Base-by-base conservation (phyloP, 2,113 vertebrate genomes). In the Speoplatyrhinus poulsoni region DNA sequence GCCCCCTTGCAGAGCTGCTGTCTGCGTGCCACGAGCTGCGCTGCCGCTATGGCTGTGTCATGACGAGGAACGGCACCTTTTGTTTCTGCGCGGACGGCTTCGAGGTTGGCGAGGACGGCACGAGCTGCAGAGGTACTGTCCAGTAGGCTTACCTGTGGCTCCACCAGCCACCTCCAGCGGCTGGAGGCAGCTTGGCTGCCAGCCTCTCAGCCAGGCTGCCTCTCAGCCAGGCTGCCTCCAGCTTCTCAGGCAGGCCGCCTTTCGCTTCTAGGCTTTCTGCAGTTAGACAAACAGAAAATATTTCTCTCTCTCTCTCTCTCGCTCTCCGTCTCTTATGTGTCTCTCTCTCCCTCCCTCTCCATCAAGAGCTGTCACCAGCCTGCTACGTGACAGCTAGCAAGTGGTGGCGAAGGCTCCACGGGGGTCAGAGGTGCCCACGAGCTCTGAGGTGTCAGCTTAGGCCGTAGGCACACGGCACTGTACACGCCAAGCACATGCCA, bases 51-150 rank as follows among this genome's bases (percentile, higher is more conserved):
- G 96, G 90, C 79, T 99, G 98, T 86, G 93, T 95, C 81, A 88
- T 98, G 79, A 87, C 92, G 68, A 95, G 95, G 88, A 97, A 97
- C 3, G 91, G 91, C 81, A 95, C 94, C 36, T 89, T 90, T 87
- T 99, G 98, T 73, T 99, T 95, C 88, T 99, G 98, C 16, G 78
- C 92, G 2, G 93, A 96, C 46, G 96, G 98, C 11, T 97, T 95
- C 12, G 92, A 96, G 90, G 86, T 96, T 0, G 88, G 91, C 61
- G 84, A 93, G 4, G 94, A 98, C 9, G 92, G 95, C 12, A 95
- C 92, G 50, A 95, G 91, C 76, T 99, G 98, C 86, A 90, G 90
- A 96, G 98, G 98, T 26, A 26, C 26, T 26, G 26, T 26, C 26
- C 26, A 26, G 26, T 98, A 91, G 84, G 60, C 71, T 70, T 72